These are phyloP conservation scores for Myiotriccus ornatus DNA, from an alignment of 2,797 vertebrate species.

Conservation along the genomic window DNA sequence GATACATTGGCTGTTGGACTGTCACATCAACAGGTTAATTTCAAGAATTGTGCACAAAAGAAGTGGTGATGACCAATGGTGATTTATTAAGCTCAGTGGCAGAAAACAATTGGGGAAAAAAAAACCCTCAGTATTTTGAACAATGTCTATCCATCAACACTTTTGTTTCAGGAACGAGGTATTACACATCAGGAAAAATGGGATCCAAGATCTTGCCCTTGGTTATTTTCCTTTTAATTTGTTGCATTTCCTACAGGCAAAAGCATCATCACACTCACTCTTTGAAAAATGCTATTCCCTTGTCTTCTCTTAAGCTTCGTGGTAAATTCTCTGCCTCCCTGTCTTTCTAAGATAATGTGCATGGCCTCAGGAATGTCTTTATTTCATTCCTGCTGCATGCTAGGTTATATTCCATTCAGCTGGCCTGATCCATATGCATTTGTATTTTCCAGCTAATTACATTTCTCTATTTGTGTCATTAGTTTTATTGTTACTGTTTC, in stretches of 20 bases:
- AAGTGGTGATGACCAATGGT: neutral
- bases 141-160: neutral
- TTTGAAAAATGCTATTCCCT: neutral
- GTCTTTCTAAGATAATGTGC: neutral
- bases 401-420: neutral
- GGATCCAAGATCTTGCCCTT: neutral
- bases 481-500: neutral
- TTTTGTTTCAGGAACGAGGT: neutral
- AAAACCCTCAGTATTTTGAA: neutral
- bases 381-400: neutral
- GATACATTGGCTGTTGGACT: neutral
- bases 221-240: neutral
- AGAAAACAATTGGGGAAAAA: neutral
- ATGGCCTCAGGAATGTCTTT: neutral
- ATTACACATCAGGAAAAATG: neutral
- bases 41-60: neutral
- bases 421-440: neutral
- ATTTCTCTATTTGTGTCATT: neutral
- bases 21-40: neutral
- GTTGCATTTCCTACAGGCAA: neutral
- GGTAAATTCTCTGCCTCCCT: neutral
- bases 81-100: neutral
- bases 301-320: neutral
- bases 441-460: conserved; percentile 30
- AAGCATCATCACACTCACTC: neutral